Conservation (phyloP, 2,113 vertebrate genomes). For the Numida meleagris region DNA sequence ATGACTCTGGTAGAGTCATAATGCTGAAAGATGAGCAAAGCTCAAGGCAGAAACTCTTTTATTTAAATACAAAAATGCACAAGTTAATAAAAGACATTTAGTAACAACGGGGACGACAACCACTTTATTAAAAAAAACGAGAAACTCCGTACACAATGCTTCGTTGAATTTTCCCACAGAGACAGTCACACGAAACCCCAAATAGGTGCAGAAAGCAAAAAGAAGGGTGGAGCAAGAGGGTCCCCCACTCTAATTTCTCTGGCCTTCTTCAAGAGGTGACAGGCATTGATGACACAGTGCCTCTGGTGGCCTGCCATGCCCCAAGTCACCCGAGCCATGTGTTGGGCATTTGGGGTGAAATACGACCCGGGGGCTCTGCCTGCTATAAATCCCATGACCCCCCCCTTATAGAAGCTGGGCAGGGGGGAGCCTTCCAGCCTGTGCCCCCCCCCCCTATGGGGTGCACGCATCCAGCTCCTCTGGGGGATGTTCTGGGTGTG, state of each 20-base stretch:
- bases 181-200: background rate
- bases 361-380: background rate
- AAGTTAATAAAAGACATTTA: background rate
- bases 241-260: background rate
- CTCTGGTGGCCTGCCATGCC: background rate
- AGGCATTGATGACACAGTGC: background rate
- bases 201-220: background rate
- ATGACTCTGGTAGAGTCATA: background rate
- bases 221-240: background rate
- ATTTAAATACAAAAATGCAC: slow-evolving; percentile 41
- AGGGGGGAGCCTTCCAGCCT: background rate
- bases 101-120: accelerated
- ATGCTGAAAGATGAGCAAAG: background rate
- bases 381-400: background rate
- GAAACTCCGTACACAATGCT: background rate
- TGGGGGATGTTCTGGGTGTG: accelerated
- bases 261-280: background rate
- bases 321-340: background rate
- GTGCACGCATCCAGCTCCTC: background rate
- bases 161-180: background rate
- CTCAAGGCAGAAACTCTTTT: background rate
- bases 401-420: background rate
- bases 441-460: background rate
- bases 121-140: background rate
- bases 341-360: background rate